phyloP scores from a whole-genome alignment of 2,888 invertebrate species.

The Agonum fuliginosum region DNA sequence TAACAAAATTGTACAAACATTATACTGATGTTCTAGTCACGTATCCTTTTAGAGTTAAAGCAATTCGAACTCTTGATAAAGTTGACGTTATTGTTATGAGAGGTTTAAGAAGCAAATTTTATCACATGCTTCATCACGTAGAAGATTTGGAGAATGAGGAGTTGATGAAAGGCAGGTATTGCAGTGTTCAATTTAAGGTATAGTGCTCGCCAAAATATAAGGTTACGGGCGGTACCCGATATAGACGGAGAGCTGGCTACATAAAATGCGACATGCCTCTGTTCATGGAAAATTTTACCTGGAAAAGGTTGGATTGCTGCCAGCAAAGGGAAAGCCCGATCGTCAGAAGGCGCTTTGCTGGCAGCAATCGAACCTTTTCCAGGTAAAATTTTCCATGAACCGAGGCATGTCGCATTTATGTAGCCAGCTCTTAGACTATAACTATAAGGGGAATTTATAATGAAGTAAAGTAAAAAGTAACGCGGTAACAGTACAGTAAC shows the following conservation, averaged over 20 bases:
- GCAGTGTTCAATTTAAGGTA: neutral
- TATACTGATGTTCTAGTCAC: constrained; percentile 81
- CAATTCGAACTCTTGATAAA: constrained; percentile 73
- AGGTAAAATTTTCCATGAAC: too few species aligned
- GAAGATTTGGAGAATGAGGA: constrained; percentile 77
- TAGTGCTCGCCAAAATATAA: neutral
- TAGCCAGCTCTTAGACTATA: too few species aligned
- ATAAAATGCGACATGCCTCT: too few species aligned
- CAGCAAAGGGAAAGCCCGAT: too few species aligned
- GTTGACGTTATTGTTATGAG: constrained; percentile 80
- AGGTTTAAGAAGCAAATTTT: constrained; percentile 77
- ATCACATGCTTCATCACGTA: constrained; percentile 74
- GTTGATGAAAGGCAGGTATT: constrained; percentile 76
- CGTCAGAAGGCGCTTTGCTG: too few species aligned
- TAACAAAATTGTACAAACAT: constrained; percentile 79
- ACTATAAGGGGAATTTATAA: too few species aligned
- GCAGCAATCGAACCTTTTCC: too few species aligned
- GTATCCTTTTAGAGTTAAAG: constrained; percentile 78
- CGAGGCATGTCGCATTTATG: too few species aligned
- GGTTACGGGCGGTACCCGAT: too few species aligned
- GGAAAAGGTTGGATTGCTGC: neutral
- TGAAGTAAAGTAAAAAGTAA: too few species aligned
- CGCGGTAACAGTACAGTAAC: too few species aligned
- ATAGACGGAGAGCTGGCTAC: too few species aligned
- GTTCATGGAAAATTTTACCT: constrained; percentile 62